These are phyloP conservation scores for Chrosomus eos DNA, from an alignment of 2,797 vertebrate genomes.

Conservation along the genomic window DNA sequence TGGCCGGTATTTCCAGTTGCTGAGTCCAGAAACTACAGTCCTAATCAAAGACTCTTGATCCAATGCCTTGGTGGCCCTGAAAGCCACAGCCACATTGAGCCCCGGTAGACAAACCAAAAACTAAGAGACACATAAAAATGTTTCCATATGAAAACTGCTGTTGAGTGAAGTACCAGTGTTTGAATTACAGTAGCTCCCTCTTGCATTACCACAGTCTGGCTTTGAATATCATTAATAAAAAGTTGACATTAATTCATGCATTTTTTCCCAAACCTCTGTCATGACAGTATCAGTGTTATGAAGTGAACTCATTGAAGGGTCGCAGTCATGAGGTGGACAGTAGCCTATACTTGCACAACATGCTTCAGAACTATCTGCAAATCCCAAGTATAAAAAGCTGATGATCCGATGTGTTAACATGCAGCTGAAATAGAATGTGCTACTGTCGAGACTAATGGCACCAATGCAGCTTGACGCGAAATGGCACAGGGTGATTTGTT, in stretches of 20 bases:
- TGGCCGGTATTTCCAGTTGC: constrained; percentile 30
- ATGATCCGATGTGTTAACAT: constrained; percentile 47
- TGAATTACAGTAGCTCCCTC: constrained; percentile 8
- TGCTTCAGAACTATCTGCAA: constrained; percentile 37
- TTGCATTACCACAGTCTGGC: constrained; percentile 20
- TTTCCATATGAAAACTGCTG: constrained; percentile 14
- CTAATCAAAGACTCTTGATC: constrained; percentile 38
- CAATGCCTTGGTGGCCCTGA: constrained; percentile 22
- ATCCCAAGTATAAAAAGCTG: constrained; percentile 43
- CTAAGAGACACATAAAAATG: not conserved
- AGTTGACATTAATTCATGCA: constrained; percentile 27
- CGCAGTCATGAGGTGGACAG: constrained; percentile 28
- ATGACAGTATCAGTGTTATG: not conserved
- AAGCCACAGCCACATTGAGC: constrained; percentile 5
- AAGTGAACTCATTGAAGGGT: constrained; percentile 13
- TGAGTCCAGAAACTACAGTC: constrained; percentile 12
- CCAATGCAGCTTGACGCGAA: constrained; percentile 28
- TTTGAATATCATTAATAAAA: constrained; percentile 47
- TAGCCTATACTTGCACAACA: constrained; percentile 24
- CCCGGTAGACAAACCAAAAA: not conserved
- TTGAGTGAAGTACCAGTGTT: not conserved
- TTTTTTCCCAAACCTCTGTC: constrained; percentile 3
- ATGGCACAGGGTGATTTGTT: constrained; percentile 30
- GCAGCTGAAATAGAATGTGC: constrained; percentile 37
- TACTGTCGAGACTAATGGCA: constrained; percentile 44